Conservation (phyloP, 2,888 invertebrate genomes). For the Macrosoma leucophasiata region DNA sequence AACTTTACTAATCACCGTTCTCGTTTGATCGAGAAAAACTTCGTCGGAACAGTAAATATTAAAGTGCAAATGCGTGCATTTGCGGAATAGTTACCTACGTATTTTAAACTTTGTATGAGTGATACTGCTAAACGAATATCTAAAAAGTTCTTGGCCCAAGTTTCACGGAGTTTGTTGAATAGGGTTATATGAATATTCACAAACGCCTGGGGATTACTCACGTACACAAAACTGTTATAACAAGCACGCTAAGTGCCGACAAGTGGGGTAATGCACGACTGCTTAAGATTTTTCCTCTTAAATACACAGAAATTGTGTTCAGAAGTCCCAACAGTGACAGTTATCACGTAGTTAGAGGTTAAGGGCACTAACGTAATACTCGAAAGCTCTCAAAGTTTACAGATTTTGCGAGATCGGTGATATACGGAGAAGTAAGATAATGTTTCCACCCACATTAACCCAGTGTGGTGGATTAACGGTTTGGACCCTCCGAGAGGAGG, state of each 20-base stretch:
- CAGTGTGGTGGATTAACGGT: slow-evolving; percentile 27
- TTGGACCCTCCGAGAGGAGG: slow-evolving; percentile 22
- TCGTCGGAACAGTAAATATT: no score
- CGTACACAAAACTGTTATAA: slow-evolving; percentile 45
- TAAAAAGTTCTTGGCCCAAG: slow-evolving; percentile 38
- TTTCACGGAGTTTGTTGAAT: slow-evolving; percentile 41
- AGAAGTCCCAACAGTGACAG: no score
- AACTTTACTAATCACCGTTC: no score
- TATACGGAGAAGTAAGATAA: slow-evolving; percentile 23
- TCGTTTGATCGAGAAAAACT: no score
- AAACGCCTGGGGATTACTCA: slow-evolving; percentile 46
- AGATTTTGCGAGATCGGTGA: slow-evolving; percentile 21
- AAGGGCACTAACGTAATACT: no score
- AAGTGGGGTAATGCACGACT: slow-evolving; percentile 22
- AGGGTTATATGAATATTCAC: slow-evolving; percentile 57
- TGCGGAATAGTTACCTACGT: no score
- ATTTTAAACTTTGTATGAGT: slow-evolving; percentile 27
- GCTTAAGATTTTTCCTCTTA: slow-evolving; percentile 17
- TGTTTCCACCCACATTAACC: slow-evolving; percentile 25
- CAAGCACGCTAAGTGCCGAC: slow-evolving; percentile 41
- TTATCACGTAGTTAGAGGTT: no score
- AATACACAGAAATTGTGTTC: no score
- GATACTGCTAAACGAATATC: slow-evolving; percentile 34
- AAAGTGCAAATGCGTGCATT: no score
- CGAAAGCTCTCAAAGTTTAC: slow-evolving; percentile 16